Conservation (phyloP, 2,797 vertebrate species). For the Parambassis ranga region DNA sequence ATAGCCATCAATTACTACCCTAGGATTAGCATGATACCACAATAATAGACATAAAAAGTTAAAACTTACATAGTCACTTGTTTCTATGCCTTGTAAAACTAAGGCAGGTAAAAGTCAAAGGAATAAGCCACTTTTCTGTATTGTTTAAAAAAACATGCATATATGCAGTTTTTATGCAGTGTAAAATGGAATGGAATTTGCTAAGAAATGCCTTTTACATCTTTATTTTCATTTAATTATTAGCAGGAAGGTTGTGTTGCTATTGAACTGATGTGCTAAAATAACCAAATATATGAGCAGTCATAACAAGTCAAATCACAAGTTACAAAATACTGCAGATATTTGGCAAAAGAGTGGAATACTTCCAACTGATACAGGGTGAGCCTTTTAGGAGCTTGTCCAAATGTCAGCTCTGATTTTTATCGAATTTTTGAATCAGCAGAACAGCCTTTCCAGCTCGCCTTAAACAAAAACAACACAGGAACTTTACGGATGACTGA, state of each 20-base stretch:
- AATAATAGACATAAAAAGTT: no score
- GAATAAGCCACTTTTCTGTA: no score
- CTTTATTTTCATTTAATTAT: not conserved
- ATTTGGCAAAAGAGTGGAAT: not conserved
- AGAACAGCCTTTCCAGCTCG: not conserved
- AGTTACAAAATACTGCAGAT: not conserved
- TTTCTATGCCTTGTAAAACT: no score
- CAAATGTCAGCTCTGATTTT: not conserved
- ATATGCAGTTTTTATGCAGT: no score
- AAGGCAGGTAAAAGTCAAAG: no score
- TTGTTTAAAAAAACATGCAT: no score
- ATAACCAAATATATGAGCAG: not conserved
- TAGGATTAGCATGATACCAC: no score
- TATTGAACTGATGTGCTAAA: not conserved
- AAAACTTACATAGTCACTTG: no score
- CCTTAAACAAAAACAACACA: not conserved
- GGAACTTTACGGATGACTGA: not conserved
- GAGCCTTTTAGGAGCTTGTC: not conserved
- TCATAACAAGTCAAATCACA: not conserved
- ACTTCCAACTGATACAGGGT: not conserved
- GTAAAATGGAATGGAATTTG: no score
- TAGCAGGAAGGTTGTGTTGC: not conserved
- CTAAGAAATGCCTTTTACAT: not conserved
- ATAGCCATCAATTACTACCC: no score
- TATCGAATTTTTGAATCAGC: not conserved